Evolutionary conservation across 53 echinoderm and acorn worm species (phyloP), one percentile per base, ranked within the genome.

Genomic region (Mesocentrotus franciscanus): DNA sequence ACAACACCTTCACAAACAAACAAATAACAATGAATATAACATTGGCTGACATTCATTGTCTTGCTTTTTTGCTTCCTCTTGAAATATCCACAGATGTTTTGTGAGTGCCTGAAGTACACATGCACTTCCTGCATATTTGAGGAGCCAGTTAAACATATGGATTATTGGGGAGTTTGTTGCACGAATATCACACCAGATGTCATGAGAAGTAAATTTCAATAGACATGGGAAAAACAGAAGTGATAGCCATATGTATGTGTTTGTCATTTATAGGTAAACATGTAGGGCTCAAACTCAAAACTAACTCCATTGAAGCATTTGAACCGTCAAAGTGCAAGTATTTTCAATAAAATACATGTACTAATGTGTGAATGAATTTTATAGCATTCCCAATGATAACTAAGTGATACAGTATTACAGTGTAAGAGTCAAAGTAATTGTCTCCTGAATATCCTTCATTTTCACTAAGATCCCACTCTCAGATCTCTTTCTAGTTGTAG

Each of bases 1-100:
- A 49, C 20, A 18, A 64, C 64, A 64, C 17, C 64, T 64, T 33
- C 15, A 0, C 33, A 76, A 32, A 76, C 76, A 76, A 76, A 76
- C 30, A 64, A 64, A 64, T 20, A 64, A 10, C 20, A 36, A 13
- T 11, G 15, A 42, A 81, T 81, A 81, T 64, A 42, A 81, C 36
- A 33, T 81, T 42, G 81, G 1, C 81, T 39, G 42, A 81, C 42
- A 15, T 30, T 29, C 12, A 76, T 76, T 30, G 76, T 76, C 76
- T 26, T 8, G 29, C 10, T 18, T 71, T 74, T 74, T 11, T 12
- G 11, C 74, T 42, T 81, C 81, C 81, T 81, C 42, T 81, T 11
- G 33, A 81, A 36, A 81, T 20, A 39, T 42, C 81, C 36, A 81
- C 81, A 81, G 81, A 42, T 81, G 81, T 81, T 81, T 81, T 36